phyloP scores from a whole-genome alignment of 2,113 vertebrate genomes.

The Ceyx melanurus region DNA sequence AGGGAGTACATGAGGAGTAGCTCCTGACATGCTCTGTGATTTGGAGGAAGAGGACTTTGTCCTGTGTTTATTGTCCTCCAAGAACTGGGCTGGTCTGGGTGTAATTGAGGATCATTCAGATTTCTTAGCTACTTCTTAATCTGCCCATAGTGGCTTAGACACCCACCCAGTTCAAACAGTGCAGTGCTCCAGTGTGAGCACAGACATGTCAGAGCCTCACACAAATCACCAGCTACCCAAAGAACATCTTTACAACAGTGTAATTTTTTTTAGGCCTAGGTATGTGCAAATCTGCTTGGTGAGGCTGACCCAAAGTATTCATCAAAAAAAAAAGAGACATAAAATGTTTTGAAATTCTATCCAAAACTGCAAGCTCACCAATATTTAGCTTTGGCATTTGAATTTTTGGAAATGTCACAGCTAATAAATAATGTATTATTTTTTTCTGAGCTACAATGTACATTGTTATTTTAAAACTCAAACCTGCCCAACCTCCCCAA shows the following conservation, averaged over 20 bases:
- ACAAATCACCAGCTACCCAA: neutral
- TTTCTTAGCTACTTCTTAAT: neutral
- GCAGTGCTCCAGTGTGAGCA: neutral
- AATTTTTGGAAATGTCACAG: conserved; percentile 36
- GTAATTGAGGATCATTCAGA: too few relatives aligned
- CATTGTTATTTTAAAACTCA: conserved; percentile 18
- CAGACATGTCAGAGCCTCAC: neutral
- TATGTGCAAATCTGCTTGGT: neutral
- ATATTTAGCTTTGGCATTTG: conserved; percentile 17
- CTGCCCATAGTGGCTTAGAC: neutral
- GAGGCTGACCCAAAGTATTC: neutral
- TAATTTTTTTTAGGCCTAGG: neutral
- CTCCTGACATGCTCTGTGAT: neutral
- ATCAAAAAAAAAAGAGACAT: neutral
- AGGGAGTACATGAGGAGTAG: neutral
- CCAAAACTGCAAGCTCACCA: conserved; percentile 44
- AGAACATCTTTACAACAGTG: neutral
- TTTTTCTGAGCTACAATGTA: neutral
- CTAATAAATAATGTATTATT: conserved; percentile 46
- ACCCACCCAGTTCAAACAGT: neutral
- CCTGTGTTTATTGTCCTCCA: neutral
- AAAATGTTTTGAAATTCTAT: neutral
- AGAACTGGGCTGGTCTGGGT: neutral
- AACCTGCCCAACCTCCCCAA: neutral
- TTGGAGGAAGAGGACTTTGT: neutral